Percentiles rank a stretch among this genome's conserved stretches.
These are phyloP conservation scores for Characodon lateralis DNA, from an alignment of 2,797 vertebrate genomes.

Conservation along the genomic window DNA sequence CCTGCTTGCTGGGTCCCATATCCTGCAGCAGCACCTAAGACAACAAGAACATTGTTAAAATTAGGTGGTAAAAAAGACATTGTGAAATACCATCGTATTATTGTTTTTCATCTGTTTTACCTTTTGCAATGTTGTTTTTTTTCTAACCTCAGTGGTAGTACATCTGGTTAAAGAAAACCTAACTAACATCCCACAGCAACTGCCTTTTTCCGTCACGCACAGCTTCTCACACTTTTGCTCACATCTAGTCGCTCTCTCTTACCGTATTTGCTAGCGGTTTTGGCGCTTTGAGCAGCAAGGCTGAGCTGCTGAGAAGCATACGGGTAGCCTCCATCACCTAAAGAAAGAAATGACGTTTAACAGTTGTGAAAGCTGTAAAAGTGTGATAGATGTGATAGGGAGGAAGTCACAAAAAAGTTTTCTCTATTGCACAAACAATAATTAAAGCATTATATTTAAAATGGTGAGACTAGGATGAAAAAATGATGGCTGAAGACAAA, in stretches of 20 bases:
- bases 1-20: conserved; percentile 62
- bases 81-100: background rate
- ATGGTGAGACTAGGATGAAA: background rate
- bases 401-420: background rate
- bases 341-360: background rate
- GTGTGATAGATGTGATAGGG: background rate
- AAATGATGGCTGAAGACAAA: background rate
- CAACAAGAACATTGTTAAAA: background rate
- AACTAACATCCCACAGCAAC: background rate
- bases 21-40: conserved; percentile 53
- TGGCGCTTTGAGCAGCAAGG: conserved; percentile 68
- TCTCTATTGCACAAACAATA: background rate
- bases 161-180: background rate
- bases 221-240: conserved; percentile 11
- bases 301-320: conserved; percentile 72
- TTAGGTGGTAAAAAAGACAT: background rate
- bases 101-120: background rate
- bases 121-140: background rate
- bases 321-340: conserved; percentile 74
- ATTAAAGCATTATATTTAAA: background rate
- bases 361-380: background rate
- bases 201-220: conserved; percentile 1
- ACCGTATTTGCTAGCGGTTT: conserved; percentile 78
- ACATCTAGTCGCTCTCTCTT: conserved; percentile 33
- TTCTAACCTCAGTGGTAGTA: background rate